Percentiles rank a stretch among this genome's conserved stretches.
Conservation (phyloP, 2,888 invertebrate species). For the Onchidella celtica region DNA sequence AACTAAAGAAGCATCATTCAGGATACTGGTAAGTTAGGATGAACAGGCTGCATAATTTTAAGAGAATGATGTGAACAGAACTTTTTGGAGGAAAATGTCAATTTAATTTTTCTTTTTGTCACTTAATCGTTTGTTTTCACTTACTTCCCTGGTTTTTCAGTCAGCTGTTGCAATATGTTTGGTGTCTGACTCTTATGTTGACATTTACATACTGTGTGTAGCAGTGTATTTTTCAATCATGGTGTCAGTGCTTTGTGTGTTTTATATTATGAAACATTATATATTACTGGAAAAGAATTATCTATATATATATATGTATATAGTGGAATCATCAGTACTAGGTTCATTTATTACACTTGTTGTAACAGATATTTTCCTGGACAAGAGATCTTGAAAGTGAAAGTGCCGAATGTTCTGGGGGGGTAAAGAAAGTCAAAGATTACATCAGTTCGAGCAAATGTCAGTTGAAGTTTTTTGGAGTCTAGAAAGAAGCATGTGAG, state of each 20-base stretch:
- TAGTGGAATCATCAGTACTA: conserved; percentile 31
- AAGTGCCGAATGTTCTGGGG: neutral
- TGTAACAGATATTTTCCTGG: neutral
- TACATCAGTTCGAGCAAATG: neutral
- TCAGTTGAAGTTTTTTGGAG: no score
- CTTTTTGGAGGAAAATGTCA: no score
- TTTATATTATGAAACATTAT: conserved; percentile 8
- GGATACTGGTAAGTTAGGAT: no score
- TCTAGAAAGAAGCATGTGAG: neutral
- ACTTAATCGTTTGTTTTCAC: neutral
- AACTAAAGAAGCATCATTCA: no score
- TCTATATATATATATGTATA: conserved; percentile 38
- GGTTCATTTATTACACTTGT: neutral
- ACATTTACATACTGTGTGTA: conserved; percentile 6
- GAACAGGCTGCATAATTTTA: no score
- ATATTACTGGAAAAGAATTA: conserved; percentile 28
- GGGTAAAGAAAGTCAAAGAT: neutral
- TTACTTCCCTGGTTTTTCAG: neutral
- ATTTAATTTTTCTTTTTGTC: neutral
- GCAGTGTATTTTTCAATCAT: conserved; percentile 21
- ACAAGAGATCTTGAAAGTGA: neutral
- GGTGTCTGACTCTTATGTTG: conserved; percentile 21
- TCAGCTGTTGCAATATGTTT: conserved; percentile 15
- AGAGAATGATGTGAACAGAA: no score
- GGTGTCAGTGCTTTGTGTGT: conserved; percentile 41